Percentiles rank a stretch among this genome's conserved stretches.
Evolutionary conservation across 1,140 invertebrate genomes (phyloP).

Genomic region (Drosophila baimaii): DNA sequence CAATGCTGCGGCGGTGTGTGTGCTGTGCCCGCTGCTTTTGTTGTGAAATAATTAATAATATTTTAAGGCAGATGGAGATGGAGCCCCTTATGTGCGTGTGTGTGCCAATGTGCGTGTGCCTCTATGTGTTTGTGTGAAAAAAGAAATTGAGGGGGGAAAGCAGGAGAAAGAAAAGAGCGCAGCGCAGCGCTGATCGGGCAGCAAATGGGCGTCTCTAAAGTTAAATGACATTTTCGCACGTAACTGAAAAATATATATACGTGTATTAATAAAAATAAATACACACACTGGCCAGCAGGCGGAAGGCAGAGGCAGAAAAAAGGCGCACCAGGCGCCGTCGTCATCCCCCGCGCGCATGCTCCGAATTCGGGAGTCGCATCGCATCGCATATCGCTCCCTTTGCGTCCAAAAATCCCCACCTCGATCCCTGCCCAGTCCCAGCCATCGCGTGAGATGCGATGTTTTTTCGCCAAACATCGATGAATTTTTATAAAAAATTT

Average conservation of each 20-base stretch:
- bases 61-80: slow-evolving; percentile 46
- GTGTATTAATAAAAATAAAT: slow-evolving; percentile 69
- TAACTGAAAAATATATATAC: slow-evolving; percentile 66
- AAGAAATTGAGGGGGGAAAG: slow-evolving; percentile 52
- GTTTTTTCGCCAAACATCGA: too few species aligned
- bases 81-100: slow-evolving; percentile 29
- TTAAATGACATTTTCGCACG: slow-evolving; percentile 69
- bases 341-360: slow-evolving; percentile 46
- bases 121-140: slow-evolving; percentile 39
- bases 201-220: slow-evolving; percentile 57
- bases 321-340: slow-evolving; percentile 43
- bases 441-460: slow-evolving; percentile 19
- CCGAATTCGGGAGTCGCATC: slow-evolving; percentile 35
- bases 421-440: not conserved
- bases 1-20: not conserved
- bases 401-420: not conserved
- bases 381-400: slow-evolving; percentile 5
- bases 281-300: slow-evolving; percentile 60
- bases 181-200: slow-evolving; percentile 10
- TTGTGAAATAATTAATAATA: slow-evolving; percentile 46
- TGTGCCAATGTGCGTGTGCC: slow-evolving; percentile 26
- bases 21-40: not conserved
- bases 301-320: slow-evolving; percentile 43
- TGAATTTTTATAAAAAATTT: too few species aligned
- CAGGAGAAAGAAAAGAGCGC: slow-evolving; percentile 24